These are phyloP conservation scores for Drosophila paulistorum DNA, from an alignment of 1,140 invertebrate genomes.

Conservation along the genomic window DNA sequence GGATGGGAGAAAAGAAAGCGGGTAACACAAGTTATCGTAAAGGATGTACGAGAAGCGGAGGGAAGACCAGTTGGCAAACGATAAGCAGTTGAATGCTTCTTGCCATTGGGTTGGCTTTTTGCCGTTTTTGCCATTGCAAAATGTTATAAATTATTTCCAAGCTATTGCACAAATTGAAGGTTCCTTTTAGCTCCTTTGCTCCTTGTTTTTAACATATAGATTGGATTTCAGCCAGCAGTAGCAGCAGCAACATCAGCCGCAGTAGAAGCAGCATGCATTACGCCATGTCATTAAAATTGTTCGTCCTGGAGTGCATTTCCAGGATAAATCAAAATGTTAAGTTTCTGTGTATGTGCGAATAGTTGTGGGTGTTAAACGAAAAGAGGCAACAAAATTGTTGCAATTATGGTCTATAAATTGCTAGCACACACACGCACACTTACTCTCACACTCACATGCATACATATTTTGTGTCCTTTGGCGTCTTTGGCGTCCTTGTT, in stretches of 20 bases:
- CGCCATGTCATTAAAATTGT: slow-evolving; percentile 71
- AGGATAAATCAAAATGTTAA: slow-evolving; percentile 72
- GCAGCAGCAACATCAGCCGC: slow-evolving; percentile 6
- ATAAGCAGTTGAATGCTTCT: slow-evolving; percentile 8
- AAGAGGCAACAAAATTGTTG: slow-evolving; percentile 68
- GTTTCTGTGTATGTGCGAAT: slow-evolving; percentile 37
- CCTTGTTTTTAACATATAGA: slow-evolving; percentile 74
- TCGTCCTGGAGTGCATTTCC: slow-evolving; percentile 65
- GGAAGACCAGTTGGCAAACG: slow-evolving; percentile 8
- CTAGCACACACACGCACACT: slow-evolving; percentile 24
- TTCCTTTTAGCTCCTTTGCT: slow-evolving; percentile 61
- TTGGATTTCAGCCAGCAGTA: slow-evolving; percentile 57
- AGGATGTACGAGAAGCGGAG: background rate
- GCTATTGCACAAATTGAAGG: slow-evolving; percentile 75
- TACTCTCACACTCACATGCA: background rate
- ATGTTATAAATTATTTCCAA: slow-evolving; percentile 79
- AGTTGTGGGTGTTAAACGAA: slow-evolving; percentile 5
- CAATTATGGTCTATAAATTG: slow-evolving; percentile 74
- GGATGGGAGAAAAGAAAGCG: background rate
- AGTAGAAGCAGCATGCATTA: slow-evolving; percentile 9
- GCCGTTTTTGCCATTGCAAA: slow-evolving; percentile 49
- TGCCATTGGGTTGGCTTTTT: slow-evolving; percentile 11
- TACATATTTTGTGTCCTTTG: no score
- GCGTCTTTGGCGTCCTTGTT: background rate
- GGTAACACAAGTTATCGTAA: background rate